A percentile compares a stretch with the other conserved stretches of the same genome.
Evolutionary conservation across 1,140 invertebrate genomes (phyloP).

Genomic region (Amyelois transitella): DNA sequence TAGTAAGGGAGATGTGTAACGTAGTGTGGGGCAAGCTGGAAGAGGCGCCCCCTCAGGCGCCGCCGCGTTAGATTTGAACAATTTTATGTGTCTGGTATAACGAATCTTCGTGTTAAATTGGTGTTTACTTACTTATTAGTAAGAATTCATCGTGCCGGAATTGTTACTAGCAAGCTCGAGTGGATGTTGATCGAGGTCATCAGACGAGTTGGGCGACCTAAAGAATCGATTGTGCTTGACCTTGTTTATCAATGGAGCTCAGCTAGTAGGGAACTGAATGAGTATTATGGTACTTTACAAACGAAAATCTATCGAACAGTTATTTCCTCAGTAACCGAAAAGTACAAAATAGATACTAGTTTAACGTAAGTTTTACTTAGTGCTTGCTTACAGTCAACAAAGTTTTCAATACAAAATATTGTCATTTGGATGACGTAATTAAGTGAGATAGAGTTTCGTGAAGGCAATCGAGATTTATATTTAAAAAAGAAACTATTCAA

Average conservation of each 20-base stretch:
- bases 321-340: conserved; percentile 23
- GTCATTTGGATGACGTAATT: too few relatives aligned
- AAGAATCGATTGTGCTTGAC: conserved; percentile 42
- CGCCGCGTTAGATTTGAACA: conserved; percentile 40
- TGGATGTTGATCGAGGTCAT: conserved; percentile 58
- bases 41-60: conserved; percentile 68
- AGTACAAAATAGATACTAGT: conserved; percentile 49
- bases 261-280: background rate
- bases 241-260: conserved; percentile 47
- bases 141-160: too few relatives aligned
- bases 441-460: too few relatives aligned
- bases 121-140: background rate
- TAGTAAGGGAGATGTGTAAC: conserved; percentile 97
- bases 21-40: conserved; percentile 81
- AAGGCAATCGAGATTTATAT: too few relatives aligned
- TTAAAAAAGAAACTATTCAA: too few relatives aligned
- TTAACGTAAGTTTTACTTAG: conserved; percentile 13
- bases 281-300: background rate
- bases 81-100: background rate
- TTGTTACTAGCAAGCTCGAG: too few relatives aligned
- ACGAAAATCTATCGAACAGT: background rate
- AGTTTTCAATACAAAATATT: background rate
- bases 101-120: background rate
- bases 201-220: conserved; percentile 50
- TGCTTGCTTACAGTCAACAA: background rate